These are phyloP conservation scores for Cremastinae sp. DNA, from an alignment of 2,888 invertebrate genomes.

Conservation along the genomic window DNA sequence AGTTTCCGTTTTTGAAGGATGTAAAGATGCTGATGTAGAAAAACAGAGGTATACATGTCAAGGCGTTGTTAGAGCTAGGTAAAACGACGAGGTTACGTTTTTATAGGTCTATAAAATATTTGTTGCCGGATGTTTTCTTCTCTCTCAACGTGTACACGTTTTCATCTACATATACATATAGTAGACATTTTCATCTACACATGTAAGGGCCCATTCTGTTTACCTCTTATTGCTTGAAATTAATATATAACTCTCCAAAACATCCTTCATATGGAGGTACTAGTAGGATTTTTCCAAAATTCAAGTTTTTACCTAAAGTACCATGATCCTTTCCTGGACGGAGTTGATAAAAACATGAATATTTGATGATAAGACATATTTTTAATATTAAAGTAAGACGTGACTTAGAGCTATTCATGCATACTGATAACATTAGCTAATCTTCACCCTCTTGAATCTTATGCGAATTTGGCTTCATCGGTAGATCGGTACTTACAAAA, in stretches of 20 bases:
- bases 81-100: constrained; percentile 36
- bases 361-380: constrained; percentile 18
- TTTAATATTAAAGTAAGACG: constrained; percentile 17
- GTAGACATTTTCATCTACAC: too few relatives aligned
- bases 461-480: neutral
- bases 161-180: too few relatives aligned
- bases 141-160: neutral
- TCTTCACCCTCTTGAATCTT: constrained; percentile 12
- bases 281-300: too few relatives aligned
- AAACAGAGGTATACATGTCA: constrained; percentile 37
- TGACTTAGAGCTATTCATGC: neutral
- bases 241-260: too few relatives aligned
- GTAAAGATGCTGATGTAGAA: constrained; percentile 34
- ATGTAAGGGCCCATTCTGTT: too few relatives aligned
- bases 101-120: constrained; percentile 49
- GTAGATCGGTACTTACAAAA: neutral
- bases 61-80: constrained; percentile 29
- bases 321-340: too few relatives aligned
- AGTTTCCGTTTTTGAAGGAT: too few relatives aligned
- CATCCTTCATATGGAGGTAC: too few relatives aligned
- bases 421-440: constrained; percentile 18
- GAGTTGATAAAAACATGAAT: constrained; percentile 39
- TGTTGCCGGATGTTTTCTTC: constrained; percentile 2
- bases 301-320: too few relatives aligned
- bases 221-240: too few relatives aligned